Percentiles rank a stretch among this genome's conserved stretches.
phyloP scores from a whole-genome alignment of 2,113 vertebrate genomes.

The Fukomys damarensis region DNA sequence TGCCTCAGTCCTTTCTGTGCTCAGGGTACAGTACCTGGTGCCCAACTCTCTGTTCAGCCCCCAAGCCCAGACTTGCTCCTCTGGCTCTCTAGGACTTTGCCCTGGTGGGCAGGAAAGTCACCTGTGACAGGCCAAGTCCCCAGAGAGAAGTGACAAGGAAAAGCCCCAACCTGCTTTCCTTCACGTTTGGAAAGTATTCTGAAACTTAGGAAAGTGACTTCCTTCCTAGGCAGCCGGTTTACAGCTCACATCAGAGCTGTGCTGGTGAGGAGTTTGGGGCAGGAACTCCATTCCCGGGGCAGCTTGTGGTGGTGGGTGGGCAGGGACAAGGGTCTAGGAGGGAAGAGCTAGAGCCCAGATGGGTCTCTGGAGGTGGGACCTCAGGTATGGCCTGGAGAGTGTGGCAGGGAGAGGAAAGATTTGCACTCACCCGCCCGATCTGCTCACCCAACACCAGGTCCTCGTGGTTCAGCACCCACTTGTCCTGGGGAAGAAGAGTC shows the following conservation, averaged over 20 bases:
- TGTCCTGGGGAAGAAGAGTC: slow-evolving; percentile 88
- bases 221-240: neutral
- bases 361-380: neutral
- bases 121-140: neutral
- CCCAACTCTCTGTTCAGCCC: neutral
- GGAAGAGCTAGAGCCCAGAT: neutral
- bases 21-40: neutral
- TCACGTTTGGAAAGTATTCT: neutral
- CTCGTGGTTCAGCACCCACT: slow-evolving; percentile 96
- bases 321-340: neutral
- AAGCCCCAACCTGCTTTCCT: neutral
- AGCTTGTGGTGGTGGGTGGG: neutral
- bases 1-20: neutral
- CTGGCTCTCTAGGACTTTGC: neutral
- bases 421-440: slow-evolving; percentile 92
- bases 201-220: neutral
- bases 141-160: neutral
- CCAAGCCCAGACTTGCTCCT: accelerated
- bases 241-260: neutral
- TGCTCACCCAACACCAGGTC: slow-evolving; percentile 94
- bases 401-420: neutral
- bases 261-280: neutral
- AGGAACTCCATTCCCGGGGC: neutral
- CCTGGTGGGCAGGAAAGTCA: too few relatives aligned
- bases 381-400: neutral